phyloP scores from a whole-genome alignment of 2,113 vertebrate genomes.

The Triplophysa siluroides region DNA sequence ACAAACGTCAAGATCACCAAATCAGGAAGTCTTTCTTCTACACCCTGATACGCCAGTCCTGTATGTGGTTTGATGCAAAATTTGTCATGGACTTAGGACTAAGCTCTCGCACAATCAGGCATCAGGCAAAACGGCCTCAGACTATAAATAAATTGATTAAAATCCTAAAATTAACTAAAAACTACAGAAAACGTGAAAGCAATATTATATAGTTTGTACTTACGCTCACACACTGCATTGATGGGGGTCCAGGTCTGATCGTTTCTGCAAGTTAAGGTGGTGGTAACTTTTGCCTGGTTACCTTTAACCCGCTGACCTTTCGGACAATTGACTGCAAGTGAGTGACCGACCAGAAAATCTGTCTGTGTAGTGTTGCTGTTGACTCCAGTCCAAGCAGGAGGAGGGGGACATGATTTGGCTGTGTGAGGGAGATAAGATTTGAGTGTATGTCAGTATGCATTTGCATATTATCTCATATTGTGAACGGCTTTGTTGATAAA shows the following conservation, averaged over 20 bases:
- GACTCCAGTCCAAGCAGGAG: conserved; percentile 81
- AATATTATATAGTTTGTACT: conserved; percentile 60
- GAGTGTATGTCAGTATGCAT: background rate
- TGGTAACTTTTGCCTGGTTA: conserved; percentile 78
- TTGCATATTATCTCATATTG: conserved; percentile 9
- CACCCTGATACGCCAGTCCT: too few relatives aligned
- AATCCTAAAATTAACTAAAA: too few relatives aligned
- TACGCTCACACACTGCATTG: conserved; percentile 86
- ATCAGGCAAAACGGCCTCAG: too few relatives aligned
- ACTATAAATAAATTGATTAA: background rate
- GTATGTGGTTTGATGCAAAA: too few relatives aligned
- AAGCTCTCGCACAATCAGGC: too few relatives aligned
- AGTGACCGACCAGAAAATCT: conserved; percentile 85
- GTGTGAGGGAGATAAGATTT: conserved; percentile 38
- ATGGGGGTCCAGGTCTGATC: conserved; percentile 90
- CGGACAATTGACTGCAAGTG: conserved; percentile 81
- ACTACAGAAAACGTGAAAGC: background rate
- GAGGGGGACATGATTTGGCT: conserved; percentile 89
- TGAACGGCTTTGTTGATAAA: background rate
- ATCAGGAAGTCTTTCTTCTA: background rate
- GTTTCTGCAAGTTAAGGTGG: conserved; percentile 81
- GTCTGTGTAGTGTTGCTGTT: conserved; percentile 71
- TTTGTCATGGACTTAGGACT: too few relatives aligned
- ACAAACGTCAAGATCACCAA: background rate
- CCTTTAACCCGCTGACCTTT: conserved; percentile 87